Percentiles rank a stretch among this genome's conserved stretches.
phyloP scores from a whole-genome alignment of 2,797 vertebrate genomes.

The Menidia menidia region DNA sequence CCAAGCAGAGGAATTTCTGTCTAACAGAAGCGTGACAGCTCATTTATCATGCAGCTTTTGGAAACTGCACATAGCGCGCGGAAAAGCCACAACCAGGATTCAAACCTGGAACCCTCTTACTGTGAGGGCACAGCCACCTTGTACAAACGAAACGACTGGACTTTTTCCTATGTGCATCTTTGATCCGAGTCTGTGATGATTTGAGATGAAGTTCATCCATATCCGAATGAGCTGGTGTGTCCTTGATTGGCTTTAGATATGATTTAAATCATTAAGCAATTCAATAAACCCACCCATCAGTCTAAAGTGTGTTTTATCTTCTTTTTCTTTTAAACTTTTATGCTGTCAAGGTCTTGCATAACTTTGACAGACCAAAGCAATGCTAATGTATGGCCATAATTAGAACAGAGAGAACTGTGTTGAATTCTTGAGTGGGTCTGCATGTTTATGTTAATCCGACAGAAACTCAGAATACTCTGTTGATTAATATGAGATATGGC shows the following conservation, averaged over 20 bases:
- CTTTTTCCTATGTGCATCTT: neutral
- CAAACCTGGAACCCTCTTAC: no score
- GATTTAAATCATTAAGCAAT: neutral
- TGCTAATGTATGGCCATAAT: slow-evolving; percentile 22
- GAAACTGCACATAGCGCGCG: no score
- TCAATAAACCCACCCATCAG: neutral
- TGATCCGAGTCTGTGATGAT: neutral
- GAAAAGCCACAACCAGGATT: no score
- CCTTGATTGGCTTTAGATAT: no score
- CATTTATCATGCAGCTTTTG: no score
- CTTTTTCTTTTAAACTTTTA: neutral
- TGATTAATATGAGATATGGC: slow-evolving; percentile 2
- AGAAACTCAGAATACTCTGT: slow-evolving; percentile 8
- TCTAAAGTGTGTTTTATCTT: neutral
- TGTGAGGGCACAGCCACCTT: neutral
- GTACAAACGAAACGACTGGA: neutral
- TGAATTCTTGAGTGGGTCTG: neutral
- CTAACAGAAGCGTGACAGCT: no score
- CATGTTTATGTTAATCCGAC: slow-evolving; percentile 4
- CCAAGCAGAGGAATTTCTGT: no score
- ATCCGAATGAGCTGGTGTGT: neutral
- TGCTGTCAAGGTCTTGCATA: slow-evolving; percentile 5
- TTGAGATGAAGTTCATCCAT: neutral
- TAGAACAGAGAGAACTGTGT: slow-evolving; percentile 1
- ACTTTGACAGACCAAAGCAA: slow-evolving; percentile 25